These are phyloP conservation scores for Creontiades dilutus DNA, from an alignment of 2,888 invertebrate genomes.

Conservation along the genomic window DNA sequence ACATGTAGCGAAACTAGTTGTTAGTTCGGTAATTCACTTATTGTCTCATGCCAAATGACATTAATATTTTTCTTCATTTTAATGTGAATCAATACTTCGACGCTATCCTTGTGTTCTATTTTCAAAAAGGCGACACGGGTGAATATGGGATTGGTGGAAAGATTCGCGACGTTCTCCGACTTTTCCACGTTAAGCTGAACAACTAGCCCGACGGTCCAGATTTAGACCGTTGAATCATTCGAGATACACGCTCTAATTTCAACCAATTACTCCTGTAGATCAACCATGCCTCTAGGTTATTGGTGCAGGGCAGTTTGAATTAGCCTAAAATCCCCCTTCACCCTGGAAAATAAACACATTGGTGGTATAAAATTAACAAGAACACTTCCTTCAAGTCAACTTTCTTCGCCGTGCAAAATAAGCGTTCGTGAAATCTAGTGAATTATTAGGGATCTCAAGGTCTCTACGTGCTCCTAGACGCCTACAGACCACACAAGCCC, in stretches of 20 bases:
- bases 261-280: conserved; percentile 58
- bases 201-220: conserved; percentile 30
- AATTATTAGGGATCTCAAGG: neutral
- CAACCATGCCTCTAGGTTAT: conserved; percentile 53
- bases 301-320: conserved; percentile 56
- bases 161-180: conserved; percentile 5
- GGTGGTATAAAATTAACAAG: conserved; percentile 37
- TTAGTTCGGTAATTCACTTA: no score
- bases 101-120: no score
- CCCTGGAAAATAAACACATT: neutral
- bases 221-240: conserved; percentile 59
- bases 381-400: conserved; percentile 2
- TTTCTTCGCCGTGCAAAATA: neutral
- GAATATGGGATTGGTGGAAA: neutral
- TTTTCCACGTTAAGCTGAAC: conserved; percentile 44
- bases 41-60: no score
- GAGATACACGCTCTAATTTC: conserved; percentile 62
- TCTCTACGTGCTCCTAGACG: neutral
- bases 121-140: no score
- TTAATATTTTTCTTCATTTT: no score
- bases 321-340: conserved; percentile 34
- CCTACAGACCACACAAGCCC: no score
- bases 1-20: no score
- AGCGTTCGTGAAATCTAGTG: neutral
- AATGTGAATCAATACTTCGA: no score